Evolutionary conservation across 2,113 vertebrate species (phyloP), one percentile per base, ranked within the genome.

Genomic region (Calypte anna): DNA sequence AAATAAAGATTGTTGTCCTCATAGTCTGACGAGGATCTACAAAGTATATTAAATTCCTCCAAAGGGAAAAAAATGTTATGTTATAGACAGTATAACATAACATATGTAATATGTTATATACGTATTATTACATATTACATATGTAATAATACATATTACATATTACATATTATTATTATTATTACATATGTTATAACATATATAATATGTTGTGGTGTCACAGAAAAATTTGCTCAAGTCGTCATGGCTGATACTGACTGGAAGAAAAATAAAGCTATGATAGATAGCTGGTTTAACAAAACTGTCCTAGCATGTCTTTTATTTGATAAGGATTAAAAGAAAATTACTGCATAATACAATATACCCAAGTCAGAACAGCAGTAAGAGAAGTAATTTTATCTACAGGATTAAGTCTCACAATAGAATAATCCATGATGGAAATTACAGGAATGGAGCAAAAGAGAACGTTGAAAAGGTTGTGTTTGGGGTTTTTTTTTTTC

Each of bases 391-490:
- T 91, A 28, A 86, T 95, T 97, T 95, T 90, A 94, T 93, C 90
- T 94, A 80, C 63, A 85, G 87, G 84, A 94, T 96, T 95, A 96
- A 94, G 81, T 80, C 63, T 87, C 72, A 90, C 93, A 93, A 80
- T 82, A 88, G 84, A 95, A 95, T 90, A 93, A 95, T 91, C 70
- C 82, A 74, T 85, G 90, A 86, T 53, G 63, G 72, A 94, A 94
- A 19, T 85, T 94, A 88, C 28, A 94, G 72, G 44, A 91, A 77
- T 63, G 57, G 23, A 93, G 57, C 12, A 90, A 83, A 88, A 70
- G 38, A 76, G n/a, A 81, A 13, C 74, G 7, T 21, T 81, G 22
- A 89, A 94, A 75, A 59, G 43, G 64, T 74, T 88, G 9, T 30
- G 30, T 6, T 87, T 67, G 74, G 30, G 74, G 30, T 2, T 25